Evolutionary conservation across 2,888 invertebrate genomes (phyloP), one percentile per base, ranked within the genome.

Genomic region (Onchidella celtica): DNA sequence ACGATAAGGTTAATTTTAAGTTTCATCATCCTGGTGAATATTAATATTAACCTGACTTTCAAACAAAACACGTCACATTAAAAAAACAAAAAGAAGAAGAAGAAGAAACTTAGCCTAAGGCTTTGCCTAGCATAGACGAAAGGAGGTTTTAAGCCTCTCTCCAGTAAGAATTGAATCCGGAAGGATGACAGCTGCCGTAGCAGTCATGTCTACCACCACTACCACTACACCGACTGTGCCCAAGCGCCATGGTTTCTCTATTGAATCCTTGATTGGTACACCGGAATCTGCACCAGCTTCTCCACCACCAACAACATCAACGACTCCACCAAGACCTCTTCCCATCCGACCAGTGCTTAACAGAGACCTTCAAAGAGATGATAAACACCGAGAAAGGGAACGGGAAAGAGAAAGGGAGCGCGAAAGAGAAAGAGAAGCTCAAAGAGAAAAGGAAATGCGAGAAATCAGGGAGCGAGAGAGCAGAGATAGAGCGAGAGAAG

Each of bases 241-340:
- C 59, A 85, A 84, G 40, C 81, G 85, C 2, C 83, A 83, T 47
- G 83, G 85, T 4, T 85, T 85, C 74, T 85, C 85, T 34, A 85
- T 85, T 59, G 85, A 85, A 27, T 85, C 85, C 6, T 69, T 85
- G 17, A 84, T 85, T 55, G 85, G 85, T 4, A 79, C 68, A 0
- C 57, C 78, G 1, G 85, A 83, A n/a, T 75, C 79, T 47, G 47
- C 79, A 24, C 57, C 84, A 0, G 32, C 72, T 0, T 29, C 79
- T 4, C 75, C 75, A 21, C 75, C 75, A 27, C 63, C 38, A 29
- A 29, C 72, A 14, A 14, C 57, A 55, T 6, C 57, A 47, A 11
- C 72, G 29, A 32, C 34, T 29, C 74, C 74, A 21, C 40, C 70
- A 24, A 32, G 68, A 36, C 74, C 73, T 14, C 17, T 63, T 2